These are phyloP conservation scores for Dendrolimus houi DNA, from an alignment of 2,888 invertebrate genomes.

Conservation along the genomic window DNA sequence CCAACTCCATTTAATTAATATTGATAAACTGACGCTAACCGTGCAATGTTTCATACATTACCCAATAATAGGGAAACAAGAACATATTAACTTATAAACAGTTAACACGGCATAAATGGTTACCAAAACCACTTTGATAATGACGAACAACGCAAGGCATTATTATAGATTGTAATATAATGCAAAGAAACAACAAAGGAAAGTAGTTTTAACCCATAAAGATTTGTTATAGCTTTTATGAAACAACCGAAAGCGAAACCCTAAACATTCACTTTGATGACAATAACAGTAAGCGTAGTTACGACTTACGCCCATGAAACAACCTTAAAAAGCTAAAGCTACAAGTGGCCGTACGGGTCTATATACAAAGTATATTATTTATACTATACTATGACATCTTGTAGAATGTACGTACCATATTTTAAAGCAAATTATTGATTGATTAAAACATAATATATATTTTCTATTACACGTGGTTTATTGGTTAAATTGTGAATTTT, in stretches of 20 bases:
- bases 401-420: no score
- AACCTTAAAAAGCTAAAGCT: no score
- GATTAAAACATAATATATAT: no score
- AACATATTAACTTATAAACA: background rate
- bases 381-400: no score
- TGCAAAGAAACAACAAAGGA: background rate
- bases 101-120: background rate
- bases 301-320: background rate
- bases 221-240: background rate
- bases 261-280: background rate
- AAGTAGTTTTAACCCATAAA: background rate
- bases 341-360: no score
- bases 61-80: background rate
- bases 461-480: no score
- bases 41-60: background rate
- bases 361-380: no score
- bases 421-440: no score
- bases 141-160: background rate
- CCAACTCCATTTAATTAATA: slow-evolving; percentile 12
- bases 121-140: background rate
- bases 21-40: slow-evolving; percentile 9
- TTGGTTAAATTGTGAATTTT: no score
- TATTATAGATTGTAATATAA: background rate
- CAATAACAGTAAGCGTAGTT: background rate
- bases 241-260: background rate